Evolutionary conservation across 2,797 vertebrate genomes (phyloP).

Genomic region (Emys orbicularis): DNA sequence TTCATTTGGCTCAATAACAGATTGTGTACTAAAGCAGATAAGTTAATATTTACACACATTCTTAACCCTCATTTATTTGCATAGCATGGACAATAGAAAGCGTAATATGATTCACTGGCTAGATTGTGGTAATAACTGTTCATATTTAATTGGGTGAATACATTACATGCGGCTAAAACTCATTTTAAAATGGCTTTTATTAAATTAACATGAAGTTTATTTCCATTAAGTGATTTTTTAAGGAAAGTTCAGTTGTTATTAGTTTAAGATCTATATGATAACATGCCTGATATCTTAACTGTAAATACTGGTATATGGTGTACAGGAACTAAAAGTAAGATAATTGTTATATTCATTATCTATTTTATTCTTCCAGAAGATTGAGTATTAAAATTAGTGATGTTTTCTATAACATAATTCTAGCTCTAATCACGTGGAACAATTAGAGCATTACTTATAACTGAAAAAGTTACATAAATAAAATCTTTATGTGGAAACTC

Average conservation of each 20-base stretch:
- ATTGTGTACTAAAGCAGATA: neutral
- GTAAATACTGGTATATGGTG: neutral
- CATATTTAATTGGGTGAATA: neutral
- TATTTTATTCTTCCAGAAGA: neutral
- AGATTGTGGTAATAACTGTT: neutral
- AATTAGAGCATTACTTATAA: neutral
- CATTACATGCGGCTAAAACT: neutral
- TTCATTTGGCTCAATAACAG: neutral
- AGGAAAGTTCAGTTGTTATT: neutral
- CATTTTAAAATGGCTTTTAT: neutral
- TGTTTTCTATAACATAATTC: neutral
- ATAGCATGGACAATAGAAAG: neutral
- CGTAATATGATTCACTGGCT: neutral
- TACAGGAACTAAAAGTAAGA: neutral
- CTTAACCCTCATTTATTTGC: neutral
- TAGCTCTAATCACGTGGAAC: neutral
- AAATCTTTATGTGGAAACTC: neutral
- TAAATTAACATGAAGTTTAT: neutral
- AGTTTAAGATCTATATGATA: neutral
- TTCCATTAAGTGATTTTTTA: neutral
- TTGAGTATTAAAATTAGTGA: neutral
- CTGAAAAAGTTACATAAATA: neutral
- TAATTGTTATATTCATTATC: neutral
- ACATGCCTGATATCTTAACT: neutral
- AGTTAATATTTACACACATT: neutral